phyloP scores from a whole-genome alignment of 2,113 vertebrate species.

The Erythrolamprus reginae region DNA sequence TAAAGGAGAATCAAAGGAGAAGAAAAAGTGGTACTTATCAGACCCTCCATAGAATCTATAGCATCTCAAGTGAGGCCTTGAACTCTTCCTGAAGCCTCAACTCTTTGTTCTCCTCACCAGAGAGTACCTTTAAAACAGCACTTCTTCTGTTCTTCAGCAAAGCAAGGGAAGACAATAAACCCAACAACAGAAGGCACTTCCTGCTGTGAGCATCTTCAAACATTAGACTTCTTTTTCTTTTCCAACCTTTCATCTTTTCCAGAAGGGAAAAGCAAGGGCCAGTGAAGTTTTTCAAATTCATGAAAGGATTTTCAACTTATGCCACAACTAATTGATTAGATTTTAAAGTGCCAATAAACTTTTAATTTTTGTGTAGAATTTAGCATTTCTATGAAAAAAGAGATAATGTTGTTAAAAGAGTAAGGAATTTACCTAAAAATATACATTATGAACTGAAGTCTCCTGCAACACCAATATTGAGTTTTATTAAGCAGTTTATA shows the following conservation, averaged over 20 bases:
- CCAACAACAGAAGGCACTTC: background rate
- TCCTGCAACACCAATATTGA: background rate
- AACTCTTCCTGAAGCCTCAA: background rate
- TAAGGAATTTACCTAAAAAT: background rate
- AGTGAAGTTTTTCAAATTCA: background rate
- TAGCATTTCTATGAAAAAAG: background rate
- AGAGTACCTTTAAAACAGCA: background rate
- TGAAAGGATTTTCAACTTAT: background rate
- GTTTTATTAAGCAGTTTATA: background rate
- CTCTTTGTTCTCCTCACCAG: background rate
- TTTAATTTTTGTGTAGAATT: background rate
- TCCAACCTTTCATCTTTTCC: background rate
- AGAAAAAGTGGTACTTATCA: background rate
- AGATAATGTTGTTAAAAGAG: background rate
- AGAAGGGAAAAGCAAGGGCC: background rate
- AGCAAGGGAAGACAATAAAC: background rate
- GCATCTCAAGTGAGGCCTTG: background rate
- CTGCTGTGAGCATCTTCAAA: background rate
- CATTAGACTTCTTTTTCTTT: background rate
- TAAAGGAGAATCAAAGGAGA: background rate
- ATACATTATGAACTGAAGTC: background rate
- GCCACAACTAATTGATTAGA: background rate
- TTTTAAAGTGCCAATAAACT: background rate
- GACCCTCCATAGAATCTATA: background rate
- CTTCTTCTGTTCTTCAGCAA: background rate